phyloP scores from a whole-genome alignment of 2,888 invertebrate genomes.

The Cryptocephalus moraei region DNA sequence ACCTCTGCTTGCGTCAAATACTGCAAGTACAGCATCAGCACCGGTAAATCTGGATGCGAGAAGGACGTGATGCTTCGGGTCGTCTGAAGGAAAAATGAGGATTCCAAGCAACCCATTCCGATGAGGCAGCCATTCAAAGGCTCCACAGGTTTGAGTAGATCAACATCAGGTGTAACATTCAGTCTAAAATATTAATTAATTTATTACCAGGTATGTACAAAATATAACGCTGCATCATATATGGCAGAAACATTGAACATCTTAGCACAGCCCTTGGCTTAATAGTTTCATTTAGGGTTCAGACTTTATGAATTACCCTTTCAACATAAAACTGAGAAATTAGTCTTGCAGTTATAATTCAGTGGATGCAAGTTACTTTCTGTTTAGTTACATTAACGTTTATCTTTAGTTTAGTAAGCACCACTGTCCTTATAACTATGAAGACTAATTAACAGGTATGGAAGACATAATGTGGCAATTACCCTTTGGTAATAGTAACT shows the following conservation, averaged over 20 bases:
- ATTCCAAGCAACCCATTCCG: conserved; percentile 75
- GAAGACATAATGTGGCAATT: no score
- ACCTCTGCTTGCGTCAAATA: conserved; percentile 82
- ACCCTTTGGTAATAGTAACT: no score
- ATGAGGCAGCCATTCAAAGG: conserved; percentile 52
- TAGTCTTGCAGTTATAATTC: no score
- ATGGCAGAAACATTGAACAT: not conserved
- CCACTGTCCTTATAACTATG: no score
- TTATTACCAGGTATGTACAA: not conserved
- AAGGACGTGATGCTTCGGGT: conserved; percentile 56
- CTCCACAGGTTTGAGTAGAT: conserved; percentile 33
- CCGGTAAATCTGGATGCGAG: conserved; percentile 55
- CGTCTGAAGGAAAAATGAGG: conserved; percentile 60
- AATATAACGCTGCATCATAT: not conserved
- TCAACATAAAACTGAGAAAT: no score
- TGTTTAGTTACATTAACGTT: no score
- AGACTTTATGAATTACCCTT: no score
- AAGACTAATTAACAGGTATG: no score
- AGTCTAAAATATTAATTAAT: conserved; percentile 23
- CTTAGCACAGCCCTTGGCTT: not conserved
- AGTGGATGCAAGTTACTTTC: no score
- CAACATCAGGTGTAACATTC: conserved; percentile 39
- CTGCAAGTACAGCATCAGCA: conserved; percentile 68
- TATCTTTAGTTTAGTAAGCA: no score
- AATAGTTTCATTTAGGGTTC: no score